Evolutionary conservation across 2,888 invertebrate genomes (phyloP).

Genomic region (Fissipunctia ypsillon): DNA sequence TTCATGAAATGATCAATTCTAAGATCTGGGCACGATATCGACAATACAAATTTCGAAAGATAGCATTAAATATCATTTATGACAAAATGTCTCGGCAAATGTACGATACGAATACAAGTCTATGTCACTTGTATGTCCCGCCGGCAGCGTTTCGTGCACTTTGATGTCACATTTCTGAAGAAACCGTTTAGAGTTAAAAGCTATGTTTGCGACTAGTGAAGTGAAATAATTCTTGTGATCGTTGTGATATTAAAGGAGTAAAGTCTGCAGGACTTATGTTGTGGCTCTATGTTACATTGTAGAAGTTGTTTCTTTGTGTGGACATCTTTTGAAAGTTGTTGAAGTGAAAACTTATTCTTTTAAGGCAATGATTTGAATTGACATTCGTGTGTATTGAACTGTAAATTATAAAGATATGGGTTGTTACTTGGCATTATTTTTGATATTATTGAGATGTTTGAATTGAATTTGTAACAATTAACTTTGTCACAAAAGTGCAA

Average conservation of each 20-base stretch:
- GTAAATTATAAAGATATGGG: slow-evolving; percentile 14
- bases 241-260: slow-evolving; percentile 31
- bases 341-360: slow-evolving; percentile 37
- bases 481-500: background rate
- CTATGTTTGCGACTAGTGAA: slow-evolving; percentile 21
- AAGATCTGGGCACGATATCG: no score
- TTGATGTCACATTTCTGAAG: slow-evolving; percentile 34
- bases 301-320: slow-evolving; percentile 25
- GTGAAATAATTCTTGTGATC: slow-evolving; percentile 42
- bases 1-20: no score
- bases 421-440: background rate
- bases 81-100: slow-evolving; percentile 17
- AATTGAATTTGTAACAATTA: background rate
- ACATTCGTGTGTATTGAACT: slow-evolving; percentile 16
- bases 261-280: background rate
- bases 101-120: slow-evolving; percentile 8
- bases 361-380: slow-evolving; percentile 27
- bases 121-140: slow-evolving; percentile 16
- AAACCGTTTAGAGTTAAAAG: slow-evolving; percentile 34
- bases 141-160: slow-evolving; percentile 27
- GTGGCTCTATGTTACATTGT: slow-evolving; percentile 11
- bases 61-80: background rate
- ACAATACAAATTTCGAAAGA: background rate
- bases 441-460: background rate
- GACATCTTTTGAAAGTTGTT: slow-evolving; percentile 23